Conservation (phyloP, 2,797 vertebrate species). For the Brachyrhaphis roseni region DNA sequence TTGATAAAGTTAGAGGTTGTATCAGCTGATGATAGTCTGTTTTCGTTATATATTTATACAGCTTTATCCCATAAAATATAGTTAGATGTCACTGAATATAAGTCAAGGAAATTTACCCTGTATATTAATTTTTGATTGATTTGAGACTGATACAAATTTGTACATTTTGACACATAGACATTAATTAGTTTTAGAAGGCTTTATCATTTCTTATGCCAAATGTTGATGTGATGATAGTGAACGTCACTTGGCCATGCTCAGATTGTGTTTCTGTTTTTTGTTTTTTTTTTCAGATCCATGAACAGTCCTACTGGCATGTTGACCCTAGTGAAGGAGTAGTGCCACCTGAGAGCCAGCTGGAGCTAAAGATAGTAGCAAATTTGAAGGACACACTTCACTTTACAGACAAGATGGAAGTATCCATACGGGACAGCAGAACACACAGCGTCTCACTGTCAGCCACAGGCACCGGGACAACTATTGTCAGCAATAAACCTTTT, state of each 20-base stretch:
- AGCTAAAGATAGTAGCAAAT: slow-evolving; percentile 81
- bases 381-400: slow-evolving; percentile 82
- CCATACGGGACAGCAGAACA: slow-evolving; percentile 73
- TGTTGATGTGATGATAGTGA: not conserved
- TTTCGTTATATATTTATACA: not conserved
- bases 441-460: slow-evolving; percentile 77
- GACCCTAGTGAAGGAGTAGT: slow-evolving; percentile 83
- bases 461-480: slow-evolving; percentile 84
- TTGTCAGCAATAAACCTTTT: slow-evolving; percentile 84
- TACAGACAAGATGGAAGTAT: slow-evolving; percentile 79
- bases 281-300: slow-evolving; percentile 63
- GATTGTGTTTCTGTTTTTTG: slow-evolving; percentile 44
- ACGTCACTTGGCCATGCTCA: not conserved
- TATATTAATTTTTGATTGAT: not conserved
- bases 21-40: not conserved
- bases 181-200: not conserved
- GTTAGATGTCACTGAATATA: not conserved
- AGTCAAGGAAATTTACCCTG: not conserved
- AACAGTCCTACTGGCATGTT: slow-evolving; percentile 76
- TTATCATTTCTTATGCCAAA: not conserved
- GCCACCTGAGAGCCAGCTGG: slow-evolving; percentile 68
- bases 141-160: not conserved
- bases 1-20: not conserved
- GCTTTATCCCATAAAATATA: not conserved
- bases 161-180: not conserved